Evolutionary conservation across 2,888 invertebrate genomes (phyloP), one percentile per base, ranked within the genome.

Genomic region (Apeira syringaria): DNA sequence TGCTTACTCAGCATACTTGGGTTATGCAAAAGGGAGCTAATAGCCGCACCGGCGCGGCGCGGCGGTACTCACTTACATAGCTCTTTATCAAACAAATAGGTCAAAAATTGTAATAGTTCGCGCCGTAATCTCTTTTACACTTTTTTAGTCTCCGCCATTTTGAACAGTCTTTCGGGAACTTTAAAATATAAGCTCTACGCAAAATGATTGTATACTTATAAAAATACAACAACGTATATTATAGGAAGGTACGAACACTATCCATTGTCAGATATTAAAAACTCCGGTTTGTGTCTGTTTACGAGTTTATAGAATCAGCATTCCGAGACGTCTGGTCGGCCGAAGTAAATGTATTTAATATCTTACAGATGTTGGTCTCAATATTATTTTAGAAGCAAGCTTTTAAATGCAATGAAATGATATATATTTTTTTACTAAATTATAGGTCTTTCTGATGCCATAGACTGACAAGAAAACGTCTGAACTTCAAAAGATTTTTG

Each of bases 1-100:
- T 74, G 81, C 81, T 77, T 78, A 80, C 78, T 86, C 82, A 84
- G 77, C 81, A 73, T 71, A 46, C 39, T 27, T 39, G 39, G 66
- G 62, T 64, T 71, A 66, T 64, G 66, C 64, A 72, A 70, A 65
- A 59, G 46, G 43, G 52, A 50, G 40, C 46, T 51, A 56, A 60
- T 54, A 57, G 27, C 27, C 28, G 17, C 27, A 31, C 30, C 30
- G 33, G 38, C 32, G 35, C 42, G 45, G 38, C 27, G 25, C 34
- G 25, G 36, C 43, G 45, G 32, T 17, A 26, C 35, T 20, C 29
- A 30, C 31, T 31, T 39, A 31, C 39, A 28, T 31, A 24, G 36
- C 30, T 30, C 34, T 38, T 38, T 46, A 35, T 39, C 27, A 26
- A 27, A 40, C 20, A 46, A 40, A 38, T 35, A 39, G 39, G 39